A percentile compares a stretch with the other conserved stretches of the same genome.
phyloP scores from a whole-genome alignment of 2,888 invertebrate genomes.

The Unio delphinus region DNA sequence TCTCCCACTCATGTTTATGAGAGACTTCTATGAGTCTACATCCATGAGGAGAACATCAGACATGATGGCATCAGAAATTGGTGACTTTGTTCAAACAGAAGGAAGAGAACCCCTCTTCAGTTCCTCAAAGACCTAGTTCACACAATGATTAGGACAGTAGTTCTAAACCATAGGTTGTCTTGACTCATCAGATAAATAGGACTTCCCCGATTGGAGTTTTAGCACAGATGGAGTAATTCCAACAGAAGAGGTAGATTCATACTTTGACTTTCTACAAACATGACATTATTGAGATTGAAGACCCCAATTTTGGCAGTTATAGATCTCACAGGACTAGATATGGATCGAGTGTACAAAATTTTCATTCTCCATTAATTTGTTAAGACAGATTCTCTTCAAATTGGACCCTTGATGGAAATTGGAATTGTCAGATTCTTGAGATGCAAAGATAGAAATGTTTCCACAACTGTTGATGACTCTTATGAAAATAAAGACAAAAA shows the following conservation, averaged over 20 bases:
- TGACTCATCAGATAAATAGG: conserved; percentile 4
- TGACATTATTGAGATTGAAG: not conserved
- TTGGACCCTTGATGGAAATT: conserved; percentile 17
- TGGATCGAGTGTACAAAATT: conserved; percentile 9
- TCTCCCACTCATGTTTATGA: conserved; percentile 18
- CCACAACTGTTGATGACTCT: conserved; percentile 17
- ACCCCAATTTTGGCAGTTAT: conserved; percentile 28
- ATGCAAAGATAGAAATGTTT: conserved; percentile 12
- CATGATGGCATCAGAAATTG: conserved; percentile 19
- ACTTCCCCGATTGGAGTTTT: conserved; percentile 59
- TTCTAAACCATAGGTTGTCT: conserved; percentile 1
- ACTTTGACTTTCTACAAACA: conserved; percentile 48
- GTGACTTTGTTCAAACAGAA: conserved; percentile 36
- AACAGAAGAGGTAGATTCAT: conserved; percentile 62
- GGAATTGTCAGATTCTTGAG: conserved; percentile 15
- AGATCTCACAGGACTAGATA: conserved; percentile 8
- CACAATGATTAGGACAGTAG: conserved; percentile 1
- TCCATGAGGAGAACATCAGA: not conserved
- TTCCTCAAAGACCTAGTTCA: not conserved
- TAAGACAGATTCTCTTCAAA: conserved; percentile 35
- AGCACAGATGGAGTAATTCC: conserved; percentile 63
- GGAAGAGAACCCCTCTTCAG: conserved; percentile 25
- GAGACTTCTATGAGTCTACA: conserved; percentile 7
- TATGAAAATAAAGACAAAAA: conserved; percentile 27
- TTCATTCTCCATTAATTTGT: conserved; percentile 22